Base-by-base conservation (phyloP, 2,888 invertebrate species). In the Miltochrista miniata region DNA sequence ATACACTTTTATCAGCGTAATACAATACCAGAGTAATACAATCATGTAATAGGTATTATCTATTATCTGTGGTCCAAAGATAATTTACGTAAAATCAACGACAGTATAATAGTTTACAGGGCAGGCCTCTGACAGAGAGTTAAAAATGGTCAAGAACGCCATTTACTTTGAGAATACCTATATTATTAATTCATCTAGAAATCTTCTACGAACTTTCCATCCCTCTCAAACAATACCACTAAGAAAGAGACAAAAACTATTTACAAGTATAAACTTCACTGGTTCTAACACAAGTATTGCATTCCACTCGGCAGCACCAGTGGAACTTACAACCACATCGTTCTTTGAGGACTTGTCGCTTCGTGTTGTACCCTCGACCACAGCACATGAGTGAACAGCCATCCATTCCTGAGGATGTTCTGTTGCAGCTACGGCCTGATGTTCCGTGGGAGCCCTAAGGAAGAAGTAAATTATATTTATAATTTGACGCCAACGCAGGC, bases 261-360 rank as follows among this genome's bases (percentile, higher is more conserved):
- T 98, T 98, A 93, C 98, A 98, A 56, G 97, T 96, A 79, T 97
- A 95, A 59, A 96, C 89, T 80, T 98, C 97, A 57, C 95, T 92
- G 68, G 93, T 94, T 72, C 94, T 94, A 61, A 95, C 93, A 85
- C 98, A 98, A 41, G 96, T 96, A 83, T 97, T 96, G 87, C 98
- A 98, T 79, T 97, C 95, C 42, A 98, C 98, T 69, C 95, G 94
- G 87, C 98, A 98, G 88, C 98, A 98, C 98, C 98, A 98, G 76
- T 97, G 97, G 83, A 98, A 98, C 86, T 97, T 97, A 93, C 98
- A 98, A 70, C 96, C 95, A 86, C 98, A 98, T 29, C 98, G 93
- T 78, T 98, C 97, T 52, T 93, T 94, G 14, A 96, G 89, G 7
- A 94, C 94, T 44, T 94, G 68, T 29, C 96, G 96, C 77, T 96